Conservation (phyloP, 2,797 vertebrate genomes). For the Balearica regulorum region DNA sequence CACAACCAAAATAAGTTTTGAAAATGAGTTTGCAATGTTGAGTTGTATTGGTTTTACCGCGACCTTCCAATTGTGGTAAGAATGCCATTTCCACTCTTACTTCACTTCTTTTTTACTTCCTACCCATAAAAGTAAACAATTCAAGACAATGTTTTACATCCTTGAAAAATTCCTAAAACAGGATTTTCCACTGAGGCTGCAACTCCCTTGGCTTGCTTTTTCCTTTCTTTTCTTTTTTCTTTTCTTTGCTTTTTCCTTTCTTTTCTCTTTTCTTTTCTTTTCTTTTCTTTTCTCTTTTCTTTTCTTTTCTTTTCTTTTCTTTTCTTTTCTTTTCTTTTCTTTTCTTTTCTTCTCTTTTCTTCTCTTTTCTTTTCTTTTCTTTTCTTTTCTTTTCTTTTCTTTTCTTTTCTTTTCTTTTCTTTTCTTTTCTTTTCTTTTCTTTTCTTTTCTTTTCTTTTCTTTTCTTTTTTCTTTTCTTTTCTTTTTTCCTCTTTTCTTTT, state of each 20-base stretch:
- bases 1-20: not conserved
- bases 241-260: too few relatives aligned
- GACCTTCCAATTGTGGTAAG: not conserved
- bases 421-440: too few relatives aligned
- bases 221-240: too few relatives aligned
- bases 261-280: too few relatives aligned
- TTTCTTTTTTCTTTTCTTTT: not conserved
- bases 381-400: not conserved
- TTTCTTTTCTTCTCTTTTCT: too few relatives aligned
- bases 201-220: not conserved
- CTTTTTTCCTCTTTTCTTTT: not conserved
- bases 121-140: conserved; percentile 19
- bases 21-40: not conserved
- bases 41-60: not conserved
- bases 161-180: conserved; percentile 12
- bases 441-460: not conserved
- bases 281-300: not conserved
- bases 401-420: not conserved
- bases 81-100: not conserved
- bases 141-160: not conserved
- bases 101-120: conserved; percentile 9
- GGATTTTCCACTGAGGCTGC: conserved; percentile 18
- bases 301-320: not conserved
- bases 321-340: not conserved
- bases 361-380: not conserved